Base-by-base conservation (phyloP, 2,797 vertebrate species). In the Phyllotis vaccarum region DNA sequence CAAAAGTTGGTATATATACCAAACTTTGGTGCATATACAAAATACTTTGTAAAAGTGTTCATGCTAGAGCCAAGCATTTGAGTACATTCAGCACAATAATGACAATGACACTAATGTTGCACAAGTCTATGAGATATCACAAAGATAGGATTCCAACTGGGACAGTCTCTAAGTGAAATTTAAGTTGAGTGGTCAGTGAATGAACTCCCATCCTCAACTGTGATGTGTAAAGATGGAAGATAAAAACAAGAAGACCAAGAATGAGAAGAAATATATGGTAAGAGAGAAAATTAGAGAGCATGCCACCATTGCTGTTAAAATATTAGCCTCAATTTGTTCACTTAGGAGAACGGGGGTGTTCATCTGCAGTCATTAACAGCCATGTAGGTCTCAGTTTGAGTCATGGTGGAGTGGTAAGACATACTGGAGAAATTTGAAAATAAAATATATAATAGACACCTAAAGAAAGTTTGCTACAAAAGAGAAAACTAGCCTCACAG, bases 11-110 rank as follows among this genome's bases (percentile, higher is more conserved):
- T 58, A 58, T 58, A 22, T 7, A 24, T 58, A 58, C 58, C 21
- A 58, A 58, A 58, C 58, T 58, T 58, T 58, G 58, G 58, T 60
- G 8, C 58, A 60, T 60, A 60, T 22, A 60, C 58, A 6, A 8
- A 60, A 60, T 21, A 60, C 58, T 49, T 49, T 60, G 64, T 56
- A 37, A 7, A 94, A 43, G 89, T 62, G 14, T 75, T 43, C 89
- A 49, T 27, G 22, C n/a, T 93, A 6, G 34, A 94, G 82, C 81
- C 80, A 95, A 92, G 80, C 75, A 88, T 86, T 93, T 90, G 56
- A n/a, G 19, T 46, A 3, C 21, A 81, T 86, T 86, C 24, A 82
- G 46, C 40, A 78, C 52, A 80, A 2, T 85, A 40, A 64, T 70
- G 22, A 72, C 68, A 90, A 60, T 72, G 75, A 95, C n/a, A n/a